These are phyloP conservation scores for Ophraella communa DNA, from an alignment of 2,888 invertebrate genomes.

Conservation along the genomic window DNA sequence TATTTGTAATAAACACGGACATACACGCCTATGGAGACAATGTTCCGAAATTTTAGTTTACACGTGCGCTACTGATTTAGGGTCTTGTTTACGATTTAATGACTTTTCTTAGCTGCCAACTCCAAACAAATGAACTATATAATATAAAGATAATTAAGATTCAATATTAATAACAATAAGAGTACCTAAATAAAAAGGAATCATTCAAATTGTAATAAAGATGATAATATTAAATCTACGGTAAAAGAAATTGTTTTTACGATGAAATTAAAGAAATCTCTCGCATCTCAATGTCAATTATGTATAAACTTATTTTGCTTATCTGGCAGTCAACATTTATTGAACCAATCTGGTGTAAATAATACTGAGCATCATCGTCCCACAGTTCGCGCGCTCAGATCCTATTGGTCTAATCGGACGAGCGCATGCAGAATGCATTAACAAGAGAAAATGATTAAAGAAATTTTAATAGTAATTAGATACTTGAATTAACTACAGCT, in stretches of 20 bases:
- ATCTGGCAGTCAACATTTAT: not conserved
- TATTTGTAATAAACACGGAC: too few relatives aligned
- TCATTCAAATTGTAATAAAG: too few relatives aligned
- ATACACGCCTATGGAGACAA: too few relatives aligned
- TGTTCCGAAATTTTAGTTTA: too few relatives aligned
- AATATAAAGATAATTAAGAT: too few relatives aligned
- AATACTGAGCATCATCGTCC: not conserved
- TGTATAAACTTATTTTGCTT: not conserved
- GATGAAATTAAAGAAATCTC: not conserved
- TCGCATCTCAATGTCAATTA: not conserved
- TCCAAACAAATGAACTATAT: too few relatives aligned
- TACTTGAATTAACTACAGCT: not conserved
- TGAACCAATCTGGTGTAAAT: not conserved
- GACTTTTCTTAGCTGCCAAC: too few relatives aligned
- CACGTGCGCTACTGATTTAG: too few relatives aligned
- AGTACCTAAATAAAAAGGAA: too few relatives aligned
- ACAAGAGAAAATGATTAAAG: slow-evolving; percentile 14
- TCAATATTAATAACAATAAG: too few relatives aligned
- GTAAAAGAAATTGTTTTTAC: not conserved
- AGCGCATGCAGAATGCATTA: slow-evolving; percentile 35
- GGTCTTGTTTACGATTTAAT: too few relatives aligned
- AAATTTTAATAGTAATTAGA: slow-evolving; percentile 3
- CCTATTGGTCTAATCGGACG: slow-evolving; percentile 40
- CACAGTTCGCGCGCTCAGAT: slow-evolving; percentile 43
- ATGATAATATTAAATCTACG: not conserved